A percentile compares a stretch with the other conserved stretches of the same genome.
These are phyloP conservation scores for Camponotus vicinus DNA, from an alignment of 1,140 invertebrate species.

Conservation along the genomic window DNA sequence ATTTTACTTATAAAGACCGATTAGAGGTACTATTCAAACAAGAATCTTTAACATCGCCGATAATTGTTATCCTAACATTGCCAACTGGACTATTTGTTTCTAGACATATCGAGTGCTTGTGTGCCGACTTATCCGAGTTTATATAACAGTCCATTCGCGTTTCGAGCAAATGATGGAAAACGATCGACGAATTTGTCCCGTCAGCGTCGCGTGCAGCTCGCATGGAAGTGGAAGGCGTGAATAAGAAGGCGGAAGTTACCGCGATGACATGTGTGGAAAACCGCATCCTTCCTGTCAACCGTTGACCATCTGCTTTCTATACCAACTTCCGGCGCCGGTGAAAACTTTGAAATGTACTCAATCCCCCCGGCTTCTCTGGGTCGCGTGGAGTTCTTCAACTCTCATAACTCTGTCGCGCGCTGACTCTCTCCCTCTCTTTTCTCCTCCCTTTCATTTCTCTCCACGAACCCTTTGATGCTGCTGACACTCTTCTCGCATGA, in stretches of 20 bases:
- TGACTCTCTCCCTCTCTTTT: not conserved
- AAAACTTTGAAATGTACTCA: slow-evolving; percentile 41
- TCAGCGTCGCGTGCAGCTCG: not conserved
- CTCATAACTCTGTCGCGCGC: slow-evolving; percentile 1
- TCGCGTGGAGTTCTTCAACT: not conserved
- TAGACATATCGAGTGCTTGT: slow-evolving; percentile 14
- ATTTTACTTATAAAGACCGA: too few relatives aligned
- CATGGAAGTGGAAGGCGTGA: not conserved
- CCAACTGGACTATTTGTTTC: not conserved
- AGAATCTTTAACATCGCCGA: too few relatives aligned
- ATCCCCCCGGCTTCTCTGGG: slow-evolving; percentile 12
- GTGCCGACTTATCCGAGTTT: not conserved
- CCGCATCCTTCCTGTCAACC: slow-evolving; percentile 79
- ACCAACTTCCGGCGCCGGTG: slow-evolving; percentile 55
- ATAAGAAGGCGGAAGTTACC: not conserved
- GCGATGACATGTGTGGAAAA: slow-evolving; percentile 75
- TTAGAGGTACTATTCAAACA: too few relatives aligned
- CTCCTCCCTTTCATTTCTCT: not conserved
- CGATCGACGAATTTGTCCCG: not conserved
- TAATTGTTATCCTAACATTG: slow-evolving; percentile 13
- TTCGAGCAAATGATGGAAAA: slow-evolving; percentile 35
- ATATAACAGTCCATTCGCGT: not conserved
- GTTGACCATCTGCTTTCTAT: slow-evolving; percentile 74
- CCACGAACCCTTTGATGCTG: slow-evolving; percentile 1
- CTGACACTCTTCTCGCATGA: slow-evolving; percentile 11